Evolutionary conservation across 2,888 invertebrate genomes (phyloP), one percentile per base, ranked within the genome.

Genomic region (Trichogramma evanescens): DNA sequence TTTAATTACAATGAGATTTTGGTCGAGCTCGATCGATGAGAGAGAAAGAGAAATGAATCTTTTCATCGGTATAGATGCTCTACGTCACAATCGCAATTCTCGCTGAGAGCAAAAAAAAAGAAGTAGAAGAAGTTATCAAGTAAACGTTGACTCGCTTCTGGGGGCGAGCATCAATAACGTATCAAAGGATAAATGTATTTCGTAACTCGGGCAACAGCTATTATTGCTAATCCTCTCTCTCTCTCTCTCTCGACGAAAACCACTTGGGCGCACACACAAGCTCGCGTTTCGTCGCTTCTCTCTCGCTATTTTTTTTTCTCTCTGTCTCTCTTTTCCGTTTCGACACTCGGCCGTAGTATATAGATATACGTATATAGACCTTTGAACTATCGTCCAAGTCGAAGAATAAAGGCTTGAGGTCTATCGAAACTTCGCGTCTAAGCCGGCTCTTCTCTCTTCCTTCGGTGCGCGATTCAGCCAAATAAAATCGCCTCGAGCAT

Each of bases 281-380:
- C 1, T 1, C 13, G 26, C 26, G 6, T 41, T 10, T 10, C n/a
- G 62, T 55, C 63, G 51, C 62, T 65, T 61, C 61, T 55, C 63
- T 63, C 67, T 65, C 61, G 66, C 66, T 66, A 65, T 66, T 59
- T 66, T 66, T 66, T 62, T 62, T 66, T 56, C 46, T 50, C 52
- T 49, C 53, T 50, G 45, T 50, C 51, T 54, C 54, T 59, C 57
- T 57, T 62, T 50, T 61, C 56, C 57, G 45, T 43, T 54, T 50
- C 58, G 46, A 44, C 49, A 48, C 50, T 52, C 51, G 49, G 26
- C 26, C 26, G 26, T 26, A 26, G 2, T 26, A 26, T 26, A 26
- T 26, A 26, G 1, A 26, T 26, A 26, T 26, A 26, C 26, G 26
- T 26, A 26, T 26, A 26, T 26, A 26, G 26, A 26, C 26, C 26